phyloP scores from a whole-genome alignment of 1,140 invertebrate genomes.

The Rhagoletis pomonella region DNA sequence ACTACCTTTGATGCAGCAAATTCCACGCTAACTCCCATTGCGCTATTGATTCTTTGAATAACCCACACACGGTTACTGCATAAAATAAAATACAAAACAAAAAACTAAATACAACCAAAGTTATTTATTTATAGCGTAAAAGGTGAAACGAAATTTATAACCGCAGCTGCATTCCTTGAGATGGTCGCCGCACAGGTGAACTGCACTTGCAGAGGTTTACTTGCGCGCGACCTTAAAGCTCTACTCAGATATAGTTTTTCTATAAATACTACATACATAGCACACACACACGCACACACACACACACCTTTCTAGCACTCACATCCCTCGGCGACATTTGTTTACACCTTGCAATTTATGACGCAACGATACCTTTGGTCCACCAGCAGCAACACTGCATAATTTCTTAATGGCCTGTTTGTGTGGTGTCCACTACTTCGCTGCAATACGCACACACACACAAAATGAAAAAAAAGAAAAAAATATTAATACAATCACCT shows the following conservation, averaged over 20 bases:
- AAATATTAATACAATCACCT: neutral
- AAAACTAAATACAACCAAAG: conserved; percentile 8
- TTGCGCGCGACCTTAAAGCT: conserved; percentile 37
- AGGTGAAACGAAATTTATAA: conserved; percentile 4
- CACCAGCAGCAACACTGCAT: neutral
- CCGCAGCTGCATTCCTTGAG: neutral
- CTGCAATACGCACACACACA: neutral
- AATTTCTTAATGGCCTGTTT: conserved; percentile 47
- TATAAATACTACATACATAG: neutral
- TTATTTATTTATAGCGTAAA: conserved; percentile 25
- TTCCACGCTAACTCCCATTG: neutral
- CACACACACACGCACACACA: neutral
- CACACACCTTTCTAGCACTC: neutral
- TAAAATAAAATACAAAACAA: neutral
- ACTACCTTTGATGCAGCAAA: neutral
- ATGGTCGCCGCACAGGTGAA: neutral
- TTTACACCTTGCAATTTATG: conserved; percentile 49
- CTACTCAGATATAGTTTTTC: neutral
- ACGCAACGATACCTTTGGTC: neutral
- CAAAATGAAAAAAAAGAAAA: neutral
- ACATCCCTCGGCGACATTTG: conserved; percentile 20
- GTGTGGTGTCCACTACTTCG: conserved; percentile 36
- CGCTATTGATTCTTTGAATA: neutral
- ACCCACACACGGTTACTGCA: neutral
- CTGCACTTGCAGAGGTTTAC: neutral